Evolutionary conservation across 2,888 invertebrate genomes (phyloP).

Genomic region (Melinopterus prodromus): DNA sequence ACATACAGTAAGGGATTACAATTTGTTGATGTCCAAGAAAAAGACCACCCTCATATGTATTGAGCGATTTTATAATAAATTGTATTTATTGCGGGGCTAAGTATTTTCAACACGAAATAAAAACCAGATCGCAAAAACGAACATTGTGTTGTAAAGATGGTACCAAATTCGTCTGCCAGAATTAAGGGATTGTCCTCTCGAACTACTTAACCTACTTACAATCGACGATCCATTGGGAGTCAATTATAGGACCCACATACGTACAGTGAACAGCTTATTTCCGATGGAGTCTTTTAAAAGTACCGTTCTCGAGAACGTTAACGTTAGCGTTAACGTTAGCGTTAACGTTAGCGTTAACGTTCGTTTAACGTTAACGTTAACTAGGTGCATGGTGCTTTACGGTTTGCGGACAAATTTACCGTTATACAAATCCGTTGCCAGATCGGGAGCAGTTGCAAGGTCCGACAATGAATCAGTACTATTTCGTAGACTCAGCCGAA

Average conservation of each 20-base stretch:
- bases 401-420: conserved; percentile 38
- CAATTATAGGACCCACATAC: conserved; percentile 17
- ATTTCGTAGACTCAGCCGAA: conserved; percentile 37
- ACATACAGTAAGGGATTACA: neutral
- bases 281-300: conserved; percentile 40
- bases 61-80: neutral
- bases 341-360: too few relatives aligned
- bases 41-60: neutral
- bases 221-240: neutral
- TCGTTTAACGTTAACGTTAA: conserved; percentile 24
- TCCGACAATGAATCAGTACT: conserved; percentile 34
- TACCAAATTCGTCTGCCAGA: neutral
- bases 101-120: conserved; percentile 9
- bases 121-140: neutral
- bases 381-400: conserved; percentile 34
- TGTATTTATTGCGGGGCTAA: conserved; percentile 9
- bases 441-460: neutral
- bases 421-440: conserved; percentile 31
- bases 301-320: conserved; percentile 24
- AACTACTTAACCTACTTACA: conserved; percentile 15
- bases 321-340: too few relatives aligned
- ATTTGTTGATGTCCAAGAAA: neutral
- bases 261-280: conserved; percentile 37
- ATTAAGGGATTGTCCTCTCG: conserved; percentile 9
- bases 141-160: conserved; percentile 9